Percentiles rank a stretch among this genome's conserved stretches.
Conservation (phyloP, 2,797 vertebrate genomes). For the Crax fasciolata region DNA sequence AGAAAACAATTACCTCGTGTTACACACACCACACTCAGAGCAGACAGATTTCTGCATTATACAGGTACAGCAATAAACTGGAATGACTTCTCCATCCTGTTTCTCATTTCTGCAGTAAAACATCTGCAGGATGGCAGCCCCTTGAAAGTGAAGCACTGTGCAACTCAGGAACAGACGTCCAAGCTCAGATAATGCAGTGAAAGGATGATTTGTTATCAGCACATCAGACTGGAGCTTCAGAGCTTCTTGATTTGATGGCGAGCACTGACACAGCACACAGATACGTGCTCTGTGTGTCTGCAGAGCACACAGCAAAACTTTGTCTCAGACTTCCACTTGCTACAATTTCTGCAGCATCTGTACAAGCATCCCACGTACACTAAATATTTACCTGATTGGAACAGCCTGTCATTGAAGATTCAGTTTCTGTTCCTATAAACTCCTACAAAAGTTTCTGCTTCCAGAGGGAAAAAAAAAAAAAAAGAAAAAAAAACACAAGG, state of each 20-base stretch:
- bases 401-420: not conserved
- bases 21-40: rapidly evolving
- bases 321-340: not conserved
- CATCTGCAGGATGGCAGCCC: not conserved
- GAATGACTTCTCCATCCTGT: not conserved
- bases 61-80: not conserved
- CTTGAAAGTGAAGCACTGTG: not conserved
- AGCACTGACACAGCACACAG: not conserved
- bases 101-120: not conserved
- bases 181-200: not conserved
- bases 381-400: slow-evolving; percentile 3
- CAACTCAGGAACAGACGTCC: not conserved
- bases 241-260: not conserved
- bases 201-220: not conserved
- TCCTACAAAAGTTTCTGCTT: not conserved
- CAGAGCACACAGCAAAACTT: not conserved
- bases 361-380: not conserved
- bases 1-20: not conserved
- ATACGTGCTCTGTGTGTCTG: rapidly evolving
- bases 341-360: not conserved
- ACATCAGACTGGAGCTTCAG: not conserved
- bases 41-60: not conserved
- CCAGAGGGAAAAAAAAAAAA: not conserved
- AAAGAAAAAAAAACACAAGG: not conserved
- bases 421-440: not conserved